phyloP scores from a whole-genome alignment of 2,797 vertebrate species.

The Esox lucius region DNA sequence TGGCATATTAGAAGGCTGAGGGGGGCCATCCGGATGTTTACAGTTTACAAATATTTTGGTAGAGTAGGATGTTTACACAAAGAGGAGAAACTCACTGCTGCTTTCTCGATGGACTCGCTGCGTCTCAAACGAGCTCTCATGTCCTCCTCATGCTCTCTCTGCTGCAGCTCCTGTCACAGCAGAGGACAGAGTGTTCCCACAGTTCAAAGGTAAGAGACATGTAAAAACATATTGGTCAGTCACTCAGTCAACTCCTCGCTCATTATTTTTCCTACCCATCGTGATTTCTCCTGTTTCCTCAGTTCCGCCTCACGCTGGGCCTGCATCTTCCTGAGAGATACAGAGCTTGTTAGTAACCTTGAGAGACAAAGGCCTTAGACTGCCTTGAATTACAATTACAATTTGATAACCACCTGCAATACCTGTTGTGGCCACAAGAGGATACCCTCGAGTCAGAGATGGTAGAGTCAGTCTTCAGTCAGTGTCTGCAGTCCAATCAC shows the following conservation, averaged over 20 bases:
- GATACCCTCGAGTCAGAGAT: background rate
- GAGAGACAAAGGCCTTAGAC: background rate
- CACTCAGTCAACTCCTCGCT: background rate
- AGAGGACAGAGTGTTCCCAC: background rate
- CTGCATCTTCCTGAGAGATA: slow-evolving; percentile 72
- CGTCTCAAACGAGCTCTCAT: slow-evolving; percentile 73
- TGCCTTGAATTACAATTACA: background rate
- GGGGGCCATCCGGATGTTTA: background rate
- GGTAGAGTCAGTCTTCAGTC: background rate
- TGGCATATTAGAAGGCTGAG: background rate
- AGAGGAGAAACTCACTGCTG: slow-evolving; percentile 72
- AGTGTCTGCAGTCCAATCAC: background rate
- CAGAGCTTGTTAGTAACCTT: background rate
- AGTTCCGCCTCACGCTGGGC: slow-evolving; percentile 73
- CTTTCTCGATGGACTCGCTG: slow-evolving; percentile 83
- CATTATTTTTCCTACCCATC: slow-evolving; percentile 72
- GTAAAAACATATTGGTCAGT: background rate
- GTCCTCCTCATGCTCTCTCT: slow-evolving; percentile 80
- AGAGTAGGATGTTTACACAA: background rate
- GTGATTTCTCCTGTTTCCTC: slow-evolving; percentile 71
- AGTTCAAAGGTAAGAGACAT: background rate
- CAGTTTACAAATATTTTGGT: background rate
- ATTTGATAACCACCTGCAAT: background rate
- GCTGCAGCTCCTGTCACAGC: slow-evolving; percentile 72
- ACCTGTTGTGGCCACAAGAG: background rate